phyloP scores from a whole-genome alignment of 2,888 invertebrate genomes.

The Ceratothoa steindachneri region DNA sequence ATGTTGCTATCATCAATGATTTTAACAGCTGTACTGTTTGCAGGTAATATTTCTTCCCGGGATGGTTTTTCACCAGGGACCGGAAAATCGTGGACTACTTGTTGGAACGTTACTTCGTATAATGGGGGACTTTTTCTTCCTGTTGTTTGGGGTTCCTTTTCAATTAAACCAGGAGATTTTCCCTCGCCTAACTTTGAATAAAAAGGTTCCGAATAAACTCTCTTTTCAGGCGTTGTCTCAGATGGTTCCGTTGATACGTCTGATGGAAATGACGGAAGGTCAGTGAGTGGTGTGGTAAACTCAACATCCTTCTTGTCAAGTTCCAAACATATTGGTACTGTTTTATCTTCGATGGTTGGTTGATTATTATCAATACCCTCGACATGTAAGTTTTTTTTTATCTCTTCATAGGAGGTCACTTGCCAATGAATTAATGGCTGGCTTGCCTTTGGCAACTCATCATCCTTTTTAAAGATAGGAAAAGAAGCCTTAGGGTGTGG shows the following conservation, averaged over 20 bases:
- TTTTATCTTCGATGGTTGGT: not conserved
- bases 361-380: not conserved
- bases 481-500: not conserved
- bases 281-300: not conserved
- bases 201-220: not conserved
- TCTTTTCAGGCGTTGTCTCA: not conserved
- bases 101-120: not conserved
- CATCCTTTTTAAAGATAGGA: not conserved
- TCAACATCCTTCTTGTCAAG: too few relatives aligned
- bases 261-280: not conserved
- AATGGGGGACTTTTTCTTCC: not conserved
- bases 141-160: not conserved
- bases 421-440: not conserved
- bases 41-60: too few relatives aligned
- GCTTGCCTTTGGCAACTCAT: not conserved
- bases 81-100: not conserved
- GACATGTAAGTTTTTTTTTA: not conserved
- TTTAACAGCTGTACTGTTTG: too few relatives aligned
- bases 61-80: not conserved
- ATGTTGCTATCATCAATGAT: not conserved
- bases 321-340: not conserved
- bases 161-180: not conserved
- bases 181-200: not conserved
- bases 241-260: not conserved
- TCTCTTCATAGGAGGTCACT: not conserved